Percentiles rank a stretch among this genome's conserved stretches.
phyloP scores from a whole-genome alignment of 2,113 vertebrate genomes.

The Panthera leo region DNA sequence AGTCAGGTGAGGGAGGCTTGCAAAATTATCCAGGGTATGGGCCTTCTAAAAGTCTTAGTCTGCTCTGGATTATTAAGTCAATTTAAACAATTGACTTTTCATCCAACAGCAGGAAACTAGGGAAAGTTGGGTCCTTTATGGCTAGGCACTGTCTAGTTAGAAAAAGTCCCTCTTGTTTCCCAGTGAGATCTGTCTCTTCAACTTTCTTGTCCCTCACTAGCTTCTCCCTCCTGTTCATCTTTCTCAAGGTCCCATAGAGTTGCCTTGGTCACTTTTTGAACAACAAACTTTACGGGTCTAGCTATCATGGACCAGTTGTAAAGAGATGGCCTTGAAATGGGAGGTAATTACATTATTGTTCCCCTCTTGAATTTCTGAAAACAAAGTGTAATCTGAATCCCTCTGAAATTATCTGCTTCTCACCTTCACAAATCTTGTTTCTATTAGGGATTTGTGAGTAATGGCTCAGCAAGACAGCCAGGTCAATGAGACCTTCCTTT shows the following conservation, averaged over 20 bases:
- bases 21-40: background rate
- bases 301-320: background rate
- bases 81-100: background rate
- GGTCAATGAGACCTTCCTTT: background rate
- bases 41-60: background rate
- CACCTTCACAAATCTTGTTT: background rate
- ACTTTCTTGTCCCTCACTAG: background rate
- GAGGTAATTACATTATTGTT: background rate
- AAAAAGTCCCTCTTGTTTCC: background rate
- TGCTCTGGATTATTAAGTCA: background rate
- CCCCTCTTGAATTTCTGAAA: background rate
- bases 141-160: background rate
- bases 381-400: background rate
- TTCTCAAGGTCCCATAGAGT: background rate
- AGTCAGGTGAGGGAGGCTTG: background rate
- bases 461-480: background rate
- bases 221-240: background rate
- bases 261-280: background rate
- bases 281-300: background rate
- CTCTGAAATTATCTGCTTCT: conserved; percentile 35
- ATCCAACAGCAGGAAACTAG: background rate
- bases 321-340: background rate
- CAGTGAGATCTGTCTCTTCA: background rate
- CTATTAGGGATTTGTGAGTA: background rate
- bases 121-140: background rate